Conservation (phyloP, 2,113 vertebrate species). For the Osmerus mordax region DNA sequence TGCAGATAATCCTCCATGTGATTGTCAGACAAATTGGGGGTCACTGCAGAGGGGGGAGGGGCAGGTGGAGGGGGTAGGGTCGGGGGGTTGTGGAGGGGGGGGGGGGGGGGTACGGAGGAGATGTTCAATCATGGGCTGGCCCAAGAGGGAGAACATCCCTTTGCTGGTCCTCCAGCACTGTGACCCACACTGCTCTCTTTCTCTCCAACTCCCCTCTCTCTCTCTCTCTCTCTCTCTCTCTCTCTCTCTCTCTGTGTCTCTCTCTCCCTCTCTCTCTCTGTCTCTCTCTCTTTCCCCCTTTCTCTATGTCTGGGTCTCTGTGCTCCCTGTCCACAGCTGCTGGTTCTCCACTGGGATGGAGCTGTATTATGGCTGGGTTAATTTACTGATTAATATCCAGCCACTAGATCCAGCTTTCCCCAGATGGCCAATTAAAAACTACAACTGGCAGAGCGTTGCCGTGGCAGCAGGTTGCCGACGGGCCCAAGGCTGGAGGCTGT, state of each 20-base stretch:
- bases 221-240: constrained; percentile 50
- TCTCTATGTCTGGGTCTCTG: constrained; percentile 55
- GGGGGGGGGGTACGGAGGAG: constrained; percentile 76
- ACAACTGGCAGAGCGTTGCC: constrained; percentile 95
- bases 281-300: constrained; percentile 22
- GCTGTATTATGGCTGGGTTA: constrained; percentile 99
- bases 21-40: constrained; percentile 91
- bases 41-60: constrained; percentile 76
- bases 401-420: constrained; percentile 99
- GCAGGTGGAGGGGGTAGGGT: constrained; percentile 72
- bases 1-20: constrained; percentile 76
- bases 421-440: constrained; percentile 99
- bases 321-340: constrained; percentile 77
- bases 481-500: constrained; percentile 87
- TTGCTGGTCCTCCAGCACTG: constrained; percentile 69
- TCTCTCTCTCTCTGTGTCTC: too few relatives aligned
- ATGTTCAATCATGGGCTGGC: constrained; percentile 74
- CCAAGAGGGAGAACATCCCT: constrained; percentile 69
- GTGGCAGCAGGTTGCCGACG: constrained; percentile 90
- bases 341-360: constrained; percentile 83
- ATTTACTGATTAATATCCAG: constrained; percentile 99
- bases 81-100: constrained; percentile 29
- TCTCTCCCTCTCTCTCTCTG: too few relatives aligned
- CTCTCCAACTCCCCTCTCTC: constrained; percentile 42
- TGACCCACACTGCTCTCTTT: neutral